Evolutionary conservation across 2,113 vertebrate species (phyloP).

Genomic region (Chaetorhynchus papuensis): DNA sequence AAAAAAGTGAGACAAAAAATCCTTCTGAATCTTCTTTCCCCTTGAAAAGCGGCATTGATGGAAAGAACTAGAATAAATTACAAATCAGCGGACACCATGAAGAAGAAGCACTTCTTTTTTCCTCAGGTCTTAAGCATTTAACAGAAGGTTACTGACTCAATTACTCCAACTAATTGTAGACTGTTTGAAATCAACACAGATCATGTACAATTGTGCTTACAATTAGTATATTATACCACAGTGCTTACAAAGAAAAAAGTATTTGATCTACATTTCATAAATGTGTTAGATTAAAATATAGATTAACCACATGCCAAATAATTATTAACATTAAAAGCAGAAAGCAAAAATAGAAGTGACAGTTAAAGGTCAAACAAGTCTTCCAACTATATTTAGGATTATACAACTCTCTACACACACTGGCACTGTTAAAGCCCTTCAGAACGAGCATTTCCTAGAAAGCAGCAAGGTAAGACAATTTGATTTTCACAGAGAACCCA

Average conservation of each 20-base stretch:
- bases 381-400: not conserved
- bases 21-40: not conserved
- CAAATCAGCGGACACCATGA: not conserved
- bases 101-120: not conserved
- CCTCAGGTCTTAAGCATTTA: not conserved
- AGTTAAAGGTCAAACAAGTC: conserved; percentile 57
- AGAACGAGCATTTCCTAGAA: conserved; percentile 59
- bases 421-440: not conserved
- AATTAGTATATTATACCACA: not conserved
- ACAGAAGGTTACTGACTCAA: not conserved
- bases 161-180: not conserved
- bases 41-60: not conserved
- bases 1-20: not conserved
- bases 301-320: not conserved
- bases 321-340: not conserved
- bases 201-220: not conserved
- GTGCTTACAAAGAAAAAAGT: not conserved
- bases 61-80: not conserved
- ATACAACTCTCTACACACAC: not conserved
- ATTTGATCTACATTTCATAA: not conserved
- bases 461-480: conserved; percentile 42
- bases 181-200: not conserved
- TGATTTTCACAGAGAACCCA: not conserved
- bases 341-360: conserved; percentile 15
- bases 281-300: not conserved